phyloP scores from a whole-genome alignment of 2,797 vertebrate species.

The Lagocephalus sceleratus region DNA sequence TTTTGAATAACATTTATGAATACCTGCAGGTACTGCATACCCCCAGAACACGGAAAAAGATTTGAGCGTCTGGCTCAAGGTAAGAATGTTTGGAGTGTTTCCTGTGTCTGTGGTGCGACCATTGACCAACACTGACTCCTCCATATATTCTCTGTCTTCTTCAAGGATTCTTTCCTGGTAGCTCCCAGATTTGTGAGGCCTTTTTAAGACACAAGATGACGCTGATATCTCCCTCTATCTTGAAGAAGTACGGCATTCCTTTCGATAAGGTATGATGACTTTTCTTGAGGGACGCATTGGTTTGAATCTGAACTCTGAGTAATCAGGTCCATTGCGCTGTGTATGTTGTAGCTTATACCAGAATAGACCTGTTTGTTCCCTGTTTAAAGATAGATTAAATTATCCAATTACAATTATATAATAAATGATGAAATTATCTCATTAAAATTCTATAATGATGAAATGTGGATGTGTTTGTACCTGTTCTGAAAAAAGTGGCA shows the following conservation, averaged over 20 bases:
- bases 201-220: conserved; percentile 99
- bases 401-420: too few relatives aligned
- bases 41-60: conserved; percentile 93
- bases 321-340: background rate
- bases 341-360: background rate
- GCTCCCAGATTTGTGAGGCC: conserved; percentile 93
- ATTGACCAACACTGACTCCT: background rate
- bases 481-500: too few relatives aligned
- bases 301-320: background rate
- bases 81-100: conserved; percentile 50
- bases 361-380: too few relatives aligned
- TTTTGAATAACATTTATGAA: background rate
- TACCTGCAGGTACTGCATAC: conserved; percentile 86
- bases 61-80: conserved; percentile 95
- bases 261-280: conserved; percentile 86
- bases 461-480: background rate
- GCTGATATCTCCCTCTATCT: conserved; percentile 91
- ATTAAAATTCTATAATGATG: too few relatives aligned
- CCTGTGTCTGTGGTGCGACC: background rate
- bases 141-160: background rate
- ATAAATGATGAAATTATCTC: too few relatives aligned
- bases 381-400: background rate
- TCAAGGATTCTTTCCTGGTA: conserved; percentile 94
- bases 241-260: conserved; percentile 95
- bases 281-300: background rate